A percentile compares a stretch with the other conserved stretches of the same genome.
Conservation (phyloP, 2,888 invertebrate genomes). For the Cantharis nigra region DNA sequence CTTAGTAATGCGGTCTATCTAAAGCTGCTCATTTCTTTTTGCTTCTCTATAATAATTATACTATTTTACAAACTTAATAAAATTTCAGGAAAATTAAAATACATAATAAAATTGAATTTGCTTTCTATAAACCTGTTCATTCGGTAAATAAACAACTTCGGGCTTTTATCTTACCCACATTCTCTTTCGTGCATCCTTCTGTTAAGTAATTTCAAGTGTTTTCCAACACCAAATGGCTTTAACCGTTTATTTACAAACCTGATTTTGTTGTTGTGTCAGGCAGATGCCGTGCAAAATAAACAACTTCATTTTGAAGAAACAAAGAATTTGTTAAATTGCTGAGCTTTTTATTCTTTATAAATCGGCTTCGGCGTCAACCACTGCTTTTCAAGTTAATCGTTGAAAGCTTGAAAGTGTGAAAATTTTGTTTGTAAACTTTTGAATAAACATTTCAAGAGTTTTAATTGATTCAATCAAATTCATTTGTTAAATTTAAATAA, state of each 20-base stretch:
- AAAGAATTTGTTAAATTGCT: neutral
- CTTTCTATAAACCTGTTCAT: neutral
- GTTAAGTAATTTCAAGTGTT: slow-evolving; percentile 11
- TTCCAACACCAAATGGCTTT: slow-evolving; percentile 7
- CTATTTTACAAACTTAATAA: neutral
- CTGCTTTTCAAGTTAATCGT: neutral
- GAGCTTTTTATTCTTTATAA: neutral
- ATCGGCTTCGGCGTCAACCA: neutral
- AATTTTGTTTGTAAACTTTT: neutral
- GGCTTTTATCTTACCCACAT: slow-evolving; percentile 1
- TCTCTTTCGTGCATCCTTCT: slow-evolving; percentile 1
- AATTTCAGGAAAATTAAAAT: neutral
- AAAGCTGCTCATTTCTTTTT: neutral
- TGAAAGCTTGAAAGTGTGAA: neutral
- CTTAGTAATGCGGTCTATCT: neutral
- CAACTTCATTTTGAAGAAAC: neutral
- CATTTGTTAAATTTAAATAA: neutral
- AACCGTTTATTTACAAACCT: slow-evolving; percentile 13
- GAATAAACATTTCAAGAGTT: neutral
- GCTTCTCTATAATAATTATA: neutral
- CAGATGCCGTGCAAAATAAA: slow-evolving; percentile 3
- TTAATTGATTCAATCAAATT: neutral
- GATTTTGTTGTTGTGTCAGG: slow-evolving; percentile 1
- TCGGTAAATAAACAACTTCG: neutral
- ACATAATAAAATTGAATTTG: neutral